Base-by-base conservation (phyloP, 2,888 invertebrate species). In the Hirtodrosophila confusa region DNA sequence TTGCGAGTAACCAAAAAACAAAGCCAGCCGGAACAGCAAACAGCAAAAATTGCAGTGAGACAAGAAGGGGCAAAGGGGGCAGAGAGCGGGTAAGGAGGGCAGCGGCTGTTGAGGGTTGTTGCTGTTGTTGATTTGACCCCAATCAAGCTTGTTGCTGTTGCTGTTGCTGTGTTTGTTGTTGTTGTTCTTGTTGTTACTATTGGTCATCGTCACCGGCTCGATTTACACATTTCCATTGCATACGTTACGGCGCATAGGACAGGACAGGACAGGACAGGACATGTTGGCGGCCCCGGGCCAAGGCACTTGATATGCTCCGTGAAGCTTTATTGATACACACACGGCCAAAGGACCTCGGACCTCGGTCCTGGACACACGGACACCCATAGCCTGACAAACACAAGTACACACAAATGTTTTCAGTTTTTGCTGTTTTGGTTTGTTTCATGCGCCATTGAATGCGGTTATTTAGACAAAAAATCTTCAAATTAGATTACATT, bases 111-210 rank as follows among this genome's bases (percentile, higher is more conserved):
- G 48, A 44, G 56, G 33, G 31, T 61, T 56, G 49, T 60, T 78
- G 70, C 41, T 66, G 50, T 57, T 75, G 77, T 73, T 78, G 80
- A 83, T 73, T 80, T 83, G 73, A 80, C 83, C 80, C 69, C 71
- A 83, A 78, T 78, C 75, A 77, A 69, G 73, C 78, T 63, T 73
- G 72, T 71, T 51, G 51, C 62, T 35, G 9, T 61, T 23, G 40
- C 12, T 67, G 45, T 39, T 51, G 36, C n/a, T n/a, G n/a, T n/a
- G n/a, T n/a, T n/a, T n/a, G n/a, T n/a, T 23, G 40, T 17, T 67
- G 45, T 39, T 51, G 36, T n/a, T 44, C 31, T 7, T 43, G 69
- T 66, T 74, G 69, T 63, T 69, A 66, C 48, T 66, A 48, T 60
- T 64, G 62, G 51, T 65, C 50, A 41, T 69, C 66, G 60, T 57